Percentiles rank a stretch among this genome's conserved stretches.
Conservation (phyloP, 2,797 vertebrate species). For the Setipinna tenuifilis region DNA sequence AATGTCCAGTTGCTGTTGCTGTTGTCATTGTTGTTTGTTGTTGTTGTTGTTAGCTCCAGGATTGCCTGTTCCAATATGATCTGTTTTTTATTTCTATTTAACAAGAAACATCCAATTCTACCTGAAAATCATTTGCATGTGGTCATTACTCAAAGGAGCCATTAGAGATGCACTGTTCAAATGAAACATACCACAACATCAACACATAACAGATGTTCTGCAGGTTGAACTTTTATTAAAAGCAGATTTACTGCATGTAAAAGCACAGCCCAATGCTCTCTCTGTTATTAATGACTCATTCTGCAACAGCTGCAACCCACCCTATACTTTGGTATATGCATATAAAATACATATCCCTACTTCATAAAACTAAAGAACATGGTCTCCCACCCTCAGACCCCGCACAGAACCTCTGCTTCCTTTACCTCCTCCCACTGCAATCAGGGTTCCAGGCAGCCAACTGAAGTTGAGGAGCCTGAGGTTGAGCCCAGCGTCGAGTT, state of each 20-base stretch:
- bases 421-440: background rate
- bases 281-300: background rate
- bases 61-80: background rate
- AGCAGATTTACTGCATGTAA: too few species aligned
- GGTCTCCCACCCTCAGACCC: background rate
- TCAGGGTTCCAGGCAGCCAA: background rate
- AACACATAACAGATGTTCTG: background rate
- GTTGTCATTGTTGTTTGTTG: background rate
- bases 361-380: background rate
- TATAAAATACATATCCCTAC: background rate
- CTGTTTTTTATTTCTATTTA: background rate
- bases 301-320: background rate
- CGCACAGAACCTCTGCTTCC: background rate
- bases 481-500: background rate
- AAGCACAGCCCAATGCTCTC: background rate
- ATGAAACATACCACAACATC: too few species aligned
- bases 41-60: too few species aligned
- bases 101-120: background rate
- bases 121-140: background rate
- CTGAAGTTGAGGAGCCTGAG: background rate
- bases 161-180: too few species aligned
- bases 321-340: background rate
- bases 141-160: background rate
- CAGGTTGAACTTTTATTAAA: too few species aligned
- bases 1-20: background rate